A percentile compares a stretch with the other conserved stretches of the same genome.
Evolutionary conservation across 2,888 invertebrate species (phyloP).

Genomic region (Ennomos quercinarius): DNA sequence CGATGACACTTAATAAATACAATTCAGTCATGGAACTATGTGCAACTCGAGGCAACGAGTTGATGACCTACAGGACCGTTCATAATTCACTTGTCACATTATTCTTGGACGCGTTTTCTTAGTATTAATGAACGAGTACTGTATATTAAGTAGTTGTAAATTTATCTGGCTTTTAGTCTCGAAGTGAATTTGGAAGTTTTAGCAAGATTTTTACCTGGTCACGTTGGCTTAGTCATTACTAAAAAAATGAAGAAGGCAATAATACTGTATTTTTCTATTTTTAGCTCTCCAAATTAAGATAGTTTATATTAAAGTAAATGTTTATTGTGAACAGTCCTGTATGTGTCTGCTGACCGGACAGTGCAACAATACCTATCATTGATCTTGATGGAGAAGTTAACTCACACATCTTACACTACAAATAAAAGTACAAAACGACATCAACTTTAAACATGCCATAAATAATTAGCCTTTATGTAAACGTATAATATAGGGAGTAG

Average conservation of each 20-base stretch:
- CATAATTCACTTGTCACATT: constrained; percentile 4
- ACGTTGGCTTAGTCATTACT: too few relatives aligned
- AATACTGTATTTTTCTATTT: too few relatives aligned
- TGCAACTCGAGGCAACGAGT: constrained; percentile 51
- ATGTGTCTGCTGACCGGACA: constrained; percentile 47
- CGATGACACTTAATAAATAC: constrained; percentile 29
- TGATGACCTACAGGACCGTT: constrained; percentile 29
- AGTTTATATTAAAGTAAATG: background rate
- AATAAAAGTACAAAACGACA: background rate
- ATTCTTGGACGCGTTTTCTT: too few relatives aligned
- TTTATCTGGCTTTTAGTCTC: too few relatives aligned
- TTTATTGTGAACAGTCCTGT: constrained; percentile 35
- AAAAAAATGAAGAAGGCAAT: too few relatives aligned
- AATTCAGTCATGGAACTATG: constrained; percentile 33
- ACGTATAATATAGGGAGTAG: background rate
- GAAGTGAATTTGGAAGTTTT: too few relatives aligned
- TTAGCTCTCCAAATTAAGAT: too few relatives aligned
- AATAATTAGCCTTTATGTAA: too few relatives aligned
- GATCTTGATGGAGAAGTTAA: constrained; percentile 40
- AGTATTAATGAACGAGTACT: too few relatives aligned
- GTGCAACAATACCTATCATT: constrained; percentile 51
- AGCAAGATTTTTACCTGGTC: too few relatives aligned
- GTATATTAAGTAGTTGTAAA: too few relatives aligned
- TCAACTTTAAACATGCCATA: too few relatives aligned
- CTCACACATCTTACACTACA: constrained; percentile 34